phyloP scores from a whole-genome alignment of 2,797 vertebrate species.

The Saxicola maurus region DNA sequence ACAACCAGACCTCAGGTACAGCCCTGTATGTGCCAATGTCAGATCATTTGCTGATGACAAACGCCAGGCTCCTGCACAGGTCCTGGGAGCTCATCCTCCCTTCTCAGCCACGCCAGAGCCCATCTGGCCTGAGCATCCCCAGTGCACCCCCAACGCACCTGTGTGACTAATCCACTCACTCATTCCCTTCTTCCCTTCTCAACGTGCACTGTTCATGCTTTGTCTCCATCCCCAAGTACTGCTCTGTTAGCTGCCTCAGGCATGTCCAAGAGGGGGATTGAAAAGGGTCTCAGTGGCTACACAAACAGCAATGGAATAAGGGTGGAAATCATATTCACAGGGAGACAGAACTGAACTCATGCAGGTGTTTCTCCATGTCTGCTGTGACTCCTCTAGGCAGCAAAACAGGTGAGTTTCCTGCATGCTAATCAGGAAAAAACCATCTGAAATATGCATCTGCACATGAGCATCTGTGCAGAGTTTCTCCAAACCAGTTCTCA shows the following conservation, averaged over 20 bases:
- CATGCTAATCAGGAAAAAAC: constrained; percentile 56
- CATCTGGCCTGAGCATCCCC: background rate
- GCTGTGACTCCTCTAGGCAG: constrained; percentile 45
- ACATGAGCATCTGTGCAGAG: constrained; percentile 58
- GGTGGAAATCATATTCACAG: constrained; percentile 5
- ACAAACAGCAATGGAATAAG: background rate
- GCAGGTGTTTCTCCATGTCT: constrained; percentile 40
- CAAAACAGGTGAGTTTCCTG: constrained; percentile 57
- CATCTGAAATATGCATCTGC: constrained; percentile 65
- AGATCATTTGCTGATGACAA: background rate
- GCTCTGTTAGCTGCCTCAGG: background rate
- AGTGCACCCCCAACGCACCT: fast-evolving
- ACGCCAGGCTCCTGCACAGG: background rate
- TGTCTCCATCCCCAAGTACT: background rate
- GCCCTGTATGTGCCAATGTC: fast-evolving
- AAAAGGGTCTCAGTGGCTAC: background rate
- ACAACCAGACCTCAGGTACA: background rate
- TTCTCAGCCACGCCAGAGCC: background rate
- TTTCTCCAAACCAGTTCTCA: constrained; percentile 49
- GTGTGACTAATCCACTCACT: background rate
- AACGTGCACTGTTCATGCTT: fast-evolving
- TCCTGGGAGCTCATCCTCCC: background rate
- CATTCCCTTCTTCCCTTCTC: background rate
- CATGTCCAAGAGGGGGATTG: background rate
- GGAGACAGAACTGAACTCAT: constrained; percentile 10